Base-by-base conservation (phyloP, 2,888 invertebrate species). In the Heliconius aoede region DNA sequence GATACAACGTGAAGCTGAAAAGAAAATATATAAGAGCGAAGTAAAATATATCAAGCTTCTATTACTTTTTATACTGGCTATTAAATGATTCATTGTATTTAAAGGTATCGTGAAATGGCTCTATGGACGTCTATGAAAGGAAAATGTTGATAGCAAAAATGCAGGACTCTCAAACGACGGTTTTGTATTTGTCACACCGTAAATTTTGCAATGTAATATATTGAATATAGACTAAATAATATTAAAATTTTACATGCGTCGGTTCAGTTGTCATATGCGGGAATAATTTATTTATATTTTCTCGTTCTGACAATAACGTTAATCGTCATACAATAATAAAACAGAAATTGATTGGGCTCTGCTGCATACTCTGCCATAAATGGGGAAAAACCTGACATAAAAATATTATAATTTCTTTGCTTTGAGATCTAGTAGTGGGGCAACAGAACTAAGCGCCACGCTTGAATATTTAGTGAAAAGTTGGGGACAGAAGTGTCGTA, bases 91-190 rank as follows among this genome's bases (percentile, higher is more conserved):
- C n/a, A 30, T 30, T 65, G 36, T 69, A 69, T 32, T 30, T 30
- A 55, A 51, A n/a, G 69, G 13, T 30, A n/a, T 55, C 30, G 51
- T 55, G 55, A 55, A 32, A 55, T 24, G 30, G 69, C n/a, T 69
- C n/a, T n/a, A 32, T 55, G 55, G 55, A 30, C 30, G 51, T 69
- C n/a, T 55, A n/a, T 69, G 69, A 55, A 68, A 69, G 55, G 30
- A 69, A 69, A 32, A 69, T 18, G 13, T 69, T 55, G 30, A 51
- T 55, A 55, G n/a, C 65, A 55, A 55, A 30, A 55, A 69, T 69
- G 69, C 55, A 69, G 55, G 69, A 55, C 69, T 69, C 30, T 69
- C 30, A 69, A 69, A 69, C 15, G 69, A 55, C 55, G 55, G 24
- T n/a, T 30, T 8, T n/a, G 30, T 3, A 0, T 30, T n/a, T 24